A percentile compares a stretch with the other conserved stretches of the same genome.
Conservation (phyloP, 2,797 vertebrate genomes). For the Sebastes cheni region DNA sequence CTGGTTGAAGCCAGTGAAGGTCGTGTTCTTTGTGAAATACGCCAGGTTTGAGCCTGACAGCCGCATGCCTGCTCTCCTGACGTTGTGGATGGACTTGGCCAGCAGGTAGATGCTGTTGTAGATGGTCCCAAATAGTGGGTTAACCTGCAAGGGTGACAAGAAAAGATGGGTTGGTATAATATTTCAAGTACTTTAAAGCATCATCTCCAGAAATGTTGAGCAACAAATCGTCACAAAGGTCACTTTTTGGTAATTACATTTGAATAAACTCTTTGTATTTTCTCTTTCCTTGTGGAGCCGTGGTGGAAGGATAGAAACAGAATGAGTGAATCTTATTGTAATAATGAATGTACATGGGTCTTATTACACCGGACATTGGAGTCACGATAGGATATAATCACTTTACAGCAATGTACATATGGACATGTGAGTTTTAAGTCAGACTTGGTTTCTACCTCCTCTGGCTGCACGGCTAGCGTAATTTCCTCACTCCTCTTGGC, state of each 20-base stretch:
- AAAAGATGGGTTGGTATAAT: neutral
- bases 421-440: neutral
- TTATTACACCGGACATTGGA: neutral
- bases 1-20: constrained; percentile 90
- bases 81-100: constrained; percentile 86
- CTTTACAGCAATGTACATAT: neutral
- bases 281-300: neutral
- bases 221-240: neutral
- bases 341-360: neutral
- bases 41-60: constrained; percentile 84
- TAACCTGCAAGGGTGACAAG: constrained; percentile 81
- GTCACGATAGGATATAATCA: neutral
- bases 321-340: neutral
- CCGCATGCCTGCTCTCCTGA: constrained; percentile 76
- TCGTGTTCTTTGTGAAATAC: constrained; percentile 85
- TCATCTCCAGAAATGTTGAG: neutral
- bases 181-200: neutral
- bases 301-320: neutral
- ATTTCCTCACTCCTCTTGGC: constrained; percentile 84
- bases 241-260: neutral
- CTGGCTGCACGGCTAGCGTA: constrained; percentile 64
- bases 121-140: constrained; percentile 93
- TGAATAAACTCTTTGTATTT: neutral
- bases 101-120: constrained; percentile 93
- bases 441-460: constrained; percentile 77